Evolutionary conservation across 2,888 invertebrate species (phyloP), one percentile per base, ranked within the genome.

Genomic region (Cyclophora albipunctata): DNA sequence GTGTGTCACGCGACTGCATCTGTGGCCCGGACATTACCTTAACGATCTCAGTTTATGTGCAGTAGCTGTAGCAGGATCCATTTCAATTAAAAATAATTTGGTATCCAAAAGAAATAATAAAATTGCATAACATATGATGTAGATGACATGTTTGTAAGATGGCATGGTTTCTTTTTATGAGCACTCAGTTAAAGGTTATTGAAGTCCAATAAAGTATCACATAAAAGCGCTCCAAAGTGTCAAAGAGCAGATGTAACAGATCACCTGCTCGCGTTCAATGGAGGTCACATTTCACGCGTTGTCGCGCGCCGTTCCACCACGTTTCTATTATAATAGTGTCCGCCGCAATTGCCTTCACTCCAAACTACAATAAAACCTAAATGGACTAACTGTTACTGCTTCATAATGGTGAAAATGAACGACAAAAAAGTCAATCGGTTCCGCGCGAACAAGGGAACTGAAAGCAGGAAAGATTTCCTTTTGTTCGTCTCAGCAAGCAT

Each of bases 241-340:
- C 47, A 50, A 43, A 33, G 34, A 50, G 48, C 43, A 51, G 52
- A 51, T 50, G 57, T 51, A 53, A 59, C 56, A 57, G 59, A 60
- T 59, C 58, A 54, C 59, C 59, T 51, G 54, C 42, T 47, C 50
- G 50, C 48, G 48, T 48, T 53, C 51, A 61, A 58, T 61, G 58
- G 59, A 52, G 60, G 56, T 53, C 64, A 58, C 63, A 71, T 75
- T 73, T 69, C 69, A 75, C 73, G 73, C 67, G 55, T 52, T 64
- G 69, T 54, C 73, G 69, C 68, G 54, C 61, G 50, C 57, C 63
- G 69, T 71, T 67, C 62, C 62, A 64, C 59, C 61, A 55, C 55
- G 64, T 57, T 64, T 37, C 37, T 37, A 37, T 64, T 64, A 60
- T 54, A 59, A 63, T 58, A 70, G 73, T 71, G 69, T 71, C 54